Evolutionary conservation across 1,140 invertebrate genomes (phyloP).

Genomic region (Drosophila subpulchrella): DNA sequence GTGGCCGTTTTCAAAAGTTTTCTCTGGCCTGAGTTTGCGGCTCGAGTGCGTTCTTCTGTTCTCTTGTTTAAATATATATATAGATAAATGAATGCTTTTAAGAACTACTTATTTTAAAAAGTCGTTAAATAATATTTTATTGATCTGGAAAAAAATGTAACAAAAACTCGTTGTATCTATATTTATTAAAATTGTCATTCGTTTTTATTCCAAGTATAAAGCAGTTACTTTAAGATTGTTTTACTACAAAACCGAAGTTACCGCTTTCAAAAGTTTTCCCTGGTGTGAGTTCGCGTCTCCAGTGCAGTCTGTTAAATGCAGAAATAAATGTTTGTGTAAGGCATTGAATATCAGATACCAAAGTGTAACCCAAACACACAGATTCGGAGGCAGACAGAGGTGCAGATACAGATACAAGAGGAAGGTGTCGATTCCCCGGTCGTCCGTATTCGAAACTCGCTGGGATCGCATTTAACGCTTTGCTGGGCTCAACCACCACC

Average conservation of each 20-base stretch:
- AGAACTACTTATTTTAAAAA: background rate
- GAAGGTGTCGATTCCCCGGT: slow-evolving; percentile 24
- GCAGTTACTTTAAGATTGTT: background rate
- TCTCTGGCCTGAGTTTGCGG: too few species aligned
- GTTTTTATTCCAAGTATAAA: too few species aligned
- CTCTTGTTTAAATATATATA: too few species aligned
- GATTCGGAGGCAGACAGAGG: background rate
- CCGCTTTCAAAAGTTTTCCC: background rate
- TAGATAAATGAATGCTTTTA: background rate
- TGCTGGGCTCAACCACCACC: slow-evolving; percentile 17
- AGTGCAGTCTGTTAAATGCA: background rate
- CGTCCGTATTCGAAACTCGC: slow-evolving; percentile 19
- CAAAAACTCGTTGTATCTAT: background rate
- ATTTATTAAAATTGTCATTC: too few species aligned
- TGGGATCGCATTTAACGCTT: slow-evolving; percentile 30
- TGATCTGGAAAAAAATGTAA: background rate
- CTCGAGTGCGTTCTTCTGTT: too few species aligned
- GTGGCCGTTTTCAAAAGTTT: too few species aligned
- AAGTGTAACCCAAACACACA: slow-evolving; percentile 13
- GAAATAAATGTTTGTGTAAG: slow-evolving; percentile 12
- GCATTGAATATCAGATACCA: slow-evolving; percentile 17
- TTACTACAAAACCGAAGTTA: too few species aligned
- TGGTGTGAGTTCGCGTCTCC: background rate
- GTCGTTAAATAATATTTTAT: background rate
- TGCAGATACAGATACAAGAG: slow-evolving; percentile 3